Evolutionary conservation across 2,113 vertebrate genomes (phyloP), one percentile per base, ranked within the genome.

Genomic region (Clupea harengus): DNA sequence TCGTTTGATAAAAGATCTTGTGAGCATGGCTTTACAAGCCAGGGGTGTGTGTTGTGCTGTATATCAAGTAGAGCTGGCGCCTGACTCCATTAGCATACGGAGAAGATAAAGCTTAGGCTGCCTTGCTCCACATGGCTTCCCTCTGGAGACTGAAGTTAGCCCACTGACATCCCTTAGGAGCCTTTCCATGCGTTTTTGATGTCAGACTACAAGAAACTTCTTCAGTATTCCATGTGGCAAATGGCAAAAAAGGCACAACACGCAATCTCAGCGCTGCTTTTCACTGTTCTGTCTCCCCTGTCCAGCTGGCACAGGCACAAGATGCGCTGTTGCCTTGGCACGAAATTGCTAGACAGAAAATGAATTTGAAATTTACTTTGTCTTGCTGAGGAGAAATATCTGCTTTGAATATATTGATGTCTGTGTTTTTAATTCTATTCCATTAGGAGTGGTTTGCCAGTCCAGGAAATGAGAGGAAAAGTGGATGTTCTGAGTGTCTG

Each of bases 101-200:
- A 72, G 64, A 28, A 32, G 28, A 72, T 32, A 32, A 72, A 72
- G 64, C 64, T 13, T 4, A 15, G 28, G n/a, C 25, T 2, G 64
- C 64, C 10, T 39, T 2, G 64, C 64, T 72, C 64, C 64, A 32
- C 25, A 4, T 72, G 25, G 64, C 64, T 8, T 32, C 25, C 64
- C 64, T 10, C 25, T 13, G 15, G 64, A 72, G 64, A 72, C 64
- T n/a, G 32, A 17, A 25, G 75, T 83, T 39, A 39, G 64, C 64
- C 64, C 50, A 82, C 82, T 44, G 50, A 52, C 45, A 18, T 49
- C 15, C 82, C 75, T 32, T 52, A 4, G 52, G 82, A 85, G 82
- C 75, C 47, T 84, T 22, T 84, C 64, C 82, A 80, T 81, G 83
- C 84, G 84, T 82, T 85, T 81, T 45, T 86, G 82, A 87, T 83